These are phyloP conservation scores for Mellilla xanthometata DNA, from an alignment of 2,888 invertebrate genomes.

Conservation along the genomic window DNA sequence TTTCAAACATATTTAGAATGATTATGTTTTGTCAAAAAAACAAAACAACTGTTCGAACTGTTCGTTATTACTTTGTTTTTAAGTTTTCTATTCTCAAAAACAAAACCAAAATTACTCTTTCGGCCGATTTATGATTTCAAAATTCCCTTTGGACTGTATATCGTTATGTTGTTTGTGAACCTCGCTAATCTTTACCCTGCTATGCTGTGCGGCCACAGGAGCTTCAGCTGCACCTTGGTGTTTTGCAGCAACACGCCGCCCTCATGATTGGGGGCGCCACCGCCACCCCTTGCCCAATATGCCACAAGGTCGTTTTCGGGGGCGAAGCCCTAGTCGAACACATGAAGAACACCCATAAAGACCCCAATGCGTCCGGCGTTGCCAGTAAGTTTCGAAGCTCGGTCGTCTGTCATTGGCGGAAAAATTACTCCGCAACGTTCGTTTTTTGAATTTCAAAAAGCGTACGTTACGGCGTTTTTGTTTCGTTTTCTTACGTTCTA, in stretches of 20 bases:
- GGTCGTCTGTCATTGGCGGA: too few relatives aligned
- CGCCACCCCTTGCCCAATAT: slow-evolving; percentile 95
- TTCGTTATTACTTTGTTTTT: slow-evolving; percentile 2
- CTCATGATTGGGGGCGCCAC: slow-evolving; percentile 95
- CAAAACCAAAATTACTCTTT: slow-evolving; percentile 50
- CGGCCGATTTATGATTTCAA: slow-evolving; percentile 48
- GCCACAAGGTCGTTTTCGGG: slow-evolving; percentile 96
- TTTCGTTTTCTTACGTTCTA: slow-evolving; percentile 1
- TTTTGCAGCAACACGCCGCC: slow-evolving; percentile 97
- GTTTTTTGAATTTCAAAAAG: slow-evolving; percentile 28
- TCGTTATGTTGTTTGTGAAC: slow-evolving; percentile 46
- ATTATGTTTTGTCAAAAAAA: too few relatives aligned
- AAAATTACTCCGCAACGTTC: slow-evolving; percentile 31
- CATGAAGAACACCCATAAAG: slow-evolving; percentile 97
- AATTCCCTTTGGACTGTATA: slow-evolving; percentile 54
- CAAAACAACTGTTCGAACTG: too few relatives aligned
- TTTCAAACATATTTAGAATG: too few relatives aligned
- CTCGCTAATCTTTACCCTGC: slow-evolving; percentile 72
- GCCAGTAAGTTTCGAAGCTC: slow-evolving; percentile 88
- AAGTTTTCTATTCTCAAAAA: slow-evolving; percentile 26
- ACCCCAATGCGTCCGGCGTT: slow-evolving; percentile 93
- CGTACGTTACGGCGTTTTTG: slow-evolving; percentile 30
- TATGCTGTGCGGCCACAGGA: slow-evolving; percentile 84
- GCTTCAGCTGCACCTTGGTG: slow-evolving; percentile 96
- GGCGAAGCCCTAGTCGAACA: slow-evolving; percentile 97